Conservation (phyloP, 2,113 vertebrate species). For the Macroglossus sobrinus region DNA sequence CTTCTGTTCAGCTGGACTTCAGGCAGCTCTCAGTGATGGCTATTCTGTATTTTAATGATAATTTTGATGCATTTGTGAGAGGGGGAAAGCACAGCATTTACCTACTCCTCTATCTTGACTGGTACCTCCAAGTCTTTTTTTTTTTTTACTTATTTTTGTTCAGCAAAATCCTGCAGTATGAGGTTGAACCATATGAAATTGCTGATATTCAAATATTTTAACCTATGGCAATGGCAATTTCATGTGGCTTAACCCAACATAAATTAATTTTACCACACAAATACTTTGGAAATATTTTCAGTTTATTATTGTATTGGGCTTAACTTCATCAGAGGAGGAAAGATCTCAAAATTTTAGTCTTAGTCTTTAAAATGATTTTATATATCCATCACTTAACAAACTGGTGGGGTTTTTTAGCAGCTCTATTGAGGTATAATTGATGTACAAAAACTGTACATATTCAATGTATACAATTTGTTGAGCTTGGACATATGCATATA, state of each 20-base stretch:
- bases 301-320: background rate
- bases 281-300: conserved; percentile 38
- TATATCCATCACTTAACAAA: background rate
- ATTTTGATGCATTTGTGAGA: no score
- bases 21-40: no score
- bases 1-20: no score
- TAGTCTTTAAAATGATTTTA: conserved; percentile 45
- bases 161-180: conserved; percentile 32
- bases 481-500: background rate
- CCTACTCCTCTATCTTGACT: no score
- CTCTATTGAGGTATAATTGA: background rate
- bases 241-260: conserved; percentile 1
- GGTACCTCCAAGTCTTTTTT: background rate
- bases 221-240: background rate
- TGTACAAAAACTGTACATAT: background rate
- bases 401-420: background rate
- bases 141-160: conserved; percentile 8
- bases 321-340: conserved; percentile 5
- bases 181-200: conserved; percentile 37
- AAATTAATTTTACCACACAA: background rate
- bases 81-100: no score
- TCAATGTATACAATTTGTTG: background rate
- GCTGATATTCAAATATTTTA: conserved; percentile 33
- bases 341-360: conserved; percentile 35
- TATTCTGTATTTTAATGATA: no score